Evolutionary conservation across 2,113 vertebrate species (phyloP).

Genomic region (Meles meles): DNA sequence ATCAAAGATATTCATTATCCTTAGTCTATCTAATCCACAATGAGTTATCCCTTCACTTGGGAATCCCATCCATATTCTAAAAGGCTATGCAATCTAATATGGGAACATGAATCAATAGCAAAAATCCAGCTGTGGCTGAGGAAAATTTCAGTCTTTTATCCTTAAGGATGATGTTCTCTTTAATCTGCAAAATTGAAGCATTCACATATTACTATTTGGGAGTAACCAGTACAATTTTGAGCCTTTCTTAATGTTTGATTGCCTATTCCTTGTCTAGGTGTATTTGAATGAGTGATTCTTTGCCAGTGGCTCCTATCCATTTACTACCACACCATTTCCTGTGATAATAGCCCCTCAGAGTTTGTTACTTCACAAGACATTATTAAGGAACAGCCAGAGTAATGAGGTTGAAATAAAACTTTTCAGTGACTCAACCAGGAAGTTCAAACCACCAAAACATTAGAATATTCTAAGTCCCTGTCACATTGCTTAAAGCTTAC

Average conservation of each 20-base stretch:
- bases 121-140: background rate
- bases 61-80: background rate
- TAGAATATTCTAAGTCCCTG: background rate
- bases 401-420: background rate
- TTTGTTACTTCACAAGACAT: background rate
- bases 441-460: background rate
- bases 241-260: background rate
- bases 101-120: background rate
- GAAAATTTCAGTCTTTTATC: background rate
- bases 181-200: slow-evolving; percentile 13
- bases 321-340: background rate
- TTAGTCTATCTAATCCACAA: background rate
- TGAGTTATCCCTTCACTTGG: background rate
- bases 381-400: background rate
- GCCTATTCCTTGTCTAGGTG: background rate
- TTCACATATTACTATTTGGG: background rate
- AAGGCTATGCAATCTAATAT: background rate
- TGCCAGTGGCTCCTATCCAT: background rate
- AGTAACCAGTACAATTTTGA: background rate
- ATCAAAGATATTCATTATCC: background rate
- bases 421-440: background rate
- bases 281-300: background rate
- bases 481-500: background rate
- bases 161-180: background rate
- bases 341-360: background rate